These are phyloP conservation scores for Andrena flavipes DNA, from an alignment of 2,888 invertebrate genomes.

Conservation along the genomic window DNA sequence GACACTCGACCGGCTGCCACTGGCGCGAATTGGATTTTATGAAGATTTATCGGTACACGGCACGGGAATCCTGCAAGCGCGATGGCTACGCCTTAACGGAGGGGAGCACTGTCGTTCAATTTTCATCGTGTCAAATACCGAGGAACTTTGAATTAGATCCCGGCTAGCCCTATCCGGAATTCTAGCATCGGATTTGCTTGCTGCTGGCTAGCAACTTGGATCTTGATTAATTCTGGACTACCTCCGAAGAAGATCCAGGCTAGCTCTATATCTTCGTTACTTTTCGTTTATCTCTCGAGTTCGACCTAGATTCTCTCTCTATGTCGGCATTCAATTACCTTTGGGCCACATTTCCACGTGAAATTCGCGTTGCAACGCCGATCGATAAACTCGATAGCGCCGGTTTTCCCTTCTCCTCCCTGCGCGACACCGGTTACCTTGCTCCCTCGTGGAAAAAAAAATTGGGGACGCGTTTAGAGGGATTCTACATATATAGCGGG, in stretches of 20 bases:
- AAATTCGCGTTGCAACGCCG: constrained; percentile 6
- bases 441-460: constrained; percentile 7
- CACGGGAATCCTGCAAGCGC: constrained; percentile 36
- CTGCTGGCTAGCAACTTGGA: too few relatives aligned
- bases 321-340: neutral
- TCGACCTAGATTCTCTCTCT: constrained; percentile 9
- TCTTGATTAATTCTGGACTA: too few relatives aligned
- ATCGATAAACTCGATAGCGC: neutral
- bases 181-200: neutral
- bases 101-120: neutral
- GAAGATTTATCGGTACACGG: constrained; percentile 65
- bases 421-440: constrained; percentile 6
- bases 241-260: too few relatives aligned
- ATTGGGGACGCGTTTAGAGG: constrained; percentile 34
- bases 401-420: neutral
- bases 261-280: too few relatives aligned
- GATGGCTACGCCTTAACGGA: constrained; percentile 24
- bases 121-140: neutral
- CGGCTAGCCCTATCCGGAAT: neutral
- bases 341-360: neutral
- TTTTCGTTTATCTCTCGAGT: neutral
- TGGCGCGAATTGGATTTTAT: constrained; percentile 59
- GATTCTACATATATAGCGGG: neutral
- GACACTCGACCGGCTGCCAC: constrained; percentile 43
- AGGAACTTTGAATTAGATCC: neutral